Percentiles rank a stretch among this genome's conserved stretches.
Evolutionary conservation across 2,797 vertebrate genomes (phyloP).

Genomic region (Salarias fasciatus): DNA sequence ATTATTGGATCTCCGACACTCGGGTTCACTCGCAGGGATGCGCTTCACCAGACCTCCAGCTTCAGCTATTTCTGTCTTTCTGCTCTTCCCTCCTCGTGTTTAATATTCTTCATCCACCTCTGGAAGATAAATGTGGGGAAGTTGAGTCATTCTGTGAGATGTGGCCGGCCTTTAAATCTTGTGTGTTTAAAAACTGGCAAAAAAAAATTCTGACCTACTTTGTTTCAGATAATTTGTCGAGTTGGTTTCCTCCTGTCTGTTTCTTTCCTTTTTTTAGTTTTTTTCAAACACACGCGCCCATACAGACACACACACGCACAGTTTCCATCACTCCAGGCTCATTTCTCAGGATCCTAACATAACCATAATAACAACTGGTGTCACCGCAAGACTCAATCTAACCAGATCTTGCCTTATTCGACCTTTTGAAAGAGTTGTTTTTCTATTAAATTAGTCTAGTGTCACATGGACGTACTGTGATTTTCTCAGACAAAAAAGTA

Average conservation of each 20-base stretch:
- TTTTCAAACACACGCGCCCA: background rate
- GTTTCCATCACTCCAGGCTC: background rate
- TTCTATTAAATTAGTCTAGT: too few relatives aligned
- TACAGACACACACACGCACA: background rate
- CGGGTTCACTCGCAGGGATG: background rate
- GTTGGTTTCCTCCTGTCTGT: constrained; percentile 1
- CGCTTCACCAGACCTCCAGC: constrained; percentile 16
- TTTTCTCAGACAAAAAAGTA: too few relatives aligned
- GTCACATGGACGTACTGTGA: too few relatives aligned
- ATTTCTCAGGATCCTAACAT: background rate
- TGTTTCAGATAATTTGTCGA: constrained; percentile 22
- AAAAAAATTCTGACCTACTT: background rate
- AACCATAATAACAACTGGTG: too few relatives aligned
- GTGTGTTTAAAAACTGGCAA: too few relatives aligned
- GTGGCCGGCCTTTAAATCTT: too few relatives aligned
- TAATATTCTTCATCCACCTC: background rate
- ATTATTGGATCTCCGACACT: constrained; percentile 19
- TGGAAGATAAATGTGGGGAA: too few relatives aligned
- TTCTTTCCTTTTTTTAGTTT: too few relatives aligned
- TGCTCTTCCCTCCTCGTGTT: background rate
- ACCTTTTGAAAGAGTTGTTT: too few relatives aligned
- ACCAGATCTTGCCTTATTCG: too few relatives aligned
- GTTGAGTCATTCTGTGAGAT: too few relatives aligned
- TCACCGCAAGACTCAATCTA: too few relatives aligned
- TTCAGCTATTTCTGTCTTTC: background rate